These are phyloP conservation scores for Podocnemis expansa DNA, from an alignment of 2,113 vertebrate genomes.

Conservation along the genomic window DNA sequence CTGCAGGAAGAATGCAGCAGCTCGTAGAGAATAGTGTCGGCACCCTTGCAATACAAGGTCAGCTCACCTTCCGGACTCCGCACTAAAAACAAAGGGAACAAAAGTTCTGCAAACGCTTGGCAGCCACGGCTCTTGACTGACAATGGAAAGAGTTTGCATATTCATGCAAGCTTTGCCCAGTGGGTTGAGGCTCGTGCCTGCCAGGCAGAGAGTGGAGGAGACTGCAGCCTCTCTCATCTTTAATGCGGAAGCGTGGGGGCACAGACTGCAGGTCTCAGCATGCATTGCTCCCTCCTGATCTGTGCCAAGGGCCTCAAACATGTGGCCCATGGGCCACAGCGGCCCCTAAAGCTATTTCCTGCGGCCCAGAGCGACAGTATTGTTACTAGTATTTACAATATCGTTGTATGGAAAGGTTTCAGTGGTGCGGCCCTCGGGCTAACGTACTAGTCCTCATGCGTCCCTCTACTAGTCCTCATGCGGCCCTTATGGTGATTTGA, in stretches of 20 bases:
- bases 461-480: too few species aligned
- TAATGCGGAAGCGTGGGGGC: fast-evolving
- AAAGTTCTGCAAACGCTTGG: not conserved
- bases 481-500: too few species aligned
- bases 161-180: not conserved
- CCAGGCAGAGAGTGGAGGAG: not conserved
- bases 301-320: too few species aligned
- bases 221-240: not conserved
- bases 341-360: too few species aligned
- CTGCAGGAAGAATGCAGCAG: conserved; percentile 84
- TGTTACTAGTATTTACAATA: too few species aligned
- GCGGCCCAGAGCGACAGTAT: too few species aligned
- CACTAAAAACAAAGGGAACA: conserved; percentile 76
- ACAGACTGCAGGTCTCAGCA: not conserved
- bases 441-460: too few species aligned
- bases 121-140: not conserved
- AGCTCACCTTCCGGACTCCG: conserved; percentile 83
- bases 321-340: too few species aligned
- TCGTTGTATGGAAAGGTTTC: too few species aligned
- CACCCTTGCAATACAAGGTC: conserved; percentile 93
- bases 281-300: not conserved
- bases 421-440: too few species aligned
- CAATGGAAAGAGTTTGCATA: not conserved
- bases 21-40: conserved; percentile 91
- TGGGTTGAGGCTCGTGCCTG: not conserved